Percentiles rank a stretch among this genome's conserved stretches.
phyloP scores from a whole-genome alignment of 2,797 vertebrate species.

The Taenioides sp. region DNA sequence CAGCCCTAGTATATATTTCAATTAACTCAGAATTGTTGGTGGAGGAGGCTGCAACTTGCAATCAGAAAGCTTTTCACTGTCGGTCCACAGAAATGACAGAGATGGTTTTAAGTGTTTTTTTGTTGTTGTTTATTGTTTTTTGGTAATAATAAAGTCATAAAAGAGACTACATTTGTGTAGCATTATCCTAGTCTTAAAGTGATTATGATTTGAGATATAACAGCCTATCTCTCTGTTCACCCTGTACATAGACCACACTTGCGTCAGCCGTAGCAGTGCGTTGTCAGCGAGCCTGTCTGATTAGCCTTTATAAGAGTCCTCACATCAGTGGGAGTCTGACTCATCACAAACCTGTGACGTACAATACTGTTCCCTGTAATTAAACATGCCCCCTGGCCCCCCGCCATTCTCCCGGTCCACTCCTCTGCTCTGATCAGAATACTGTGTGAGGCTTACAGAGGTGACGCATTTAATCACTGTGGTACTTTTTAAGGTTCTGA shows the following conservation, averaged over 20 bases:
- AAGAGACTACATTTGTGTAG: too few species aligned
- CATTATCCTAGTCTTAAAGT: not conserved
- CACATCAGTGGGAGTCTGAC: constrained; percentile 25
- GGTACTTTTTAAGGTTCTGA: not conserved
- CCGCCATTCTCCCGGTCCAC: constrained; percentile 2
- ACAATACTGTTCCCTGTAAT: constrained; percentile 36
- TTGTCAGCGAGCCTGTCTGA: constrained; percentile 16
- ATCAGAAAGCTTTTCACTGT: too few species aligned
- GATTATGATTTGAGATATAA: not conserved
- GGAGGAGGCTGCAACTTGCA: too few species aligned
- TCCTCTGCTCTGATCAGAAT: constrained; percentile 34
- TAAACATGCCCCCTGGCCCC: constrained; percentile 3
- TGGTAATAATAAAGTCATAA: too few species aligned
- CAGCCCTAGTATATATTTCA: not conserved
- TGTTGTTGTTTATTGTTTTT: too few species aligned
- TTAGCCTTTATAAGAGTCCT: constrained; percentile 19
- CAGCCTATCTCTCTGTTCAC: not conserved
- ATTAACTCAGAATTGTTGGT: not conserved
- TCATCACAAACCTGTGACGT: constrained; percentile 47
- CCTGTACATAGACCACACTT: not conserved
- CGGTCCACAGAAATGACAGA: too few species aligned
- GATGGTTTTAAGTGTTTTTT: too few species aligned
- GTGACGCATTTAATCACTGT: not conserved
- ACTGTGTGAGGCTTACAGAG: not conserved
- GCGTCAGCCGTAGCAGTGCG: not conserved